Evolutionary conservation across 2,113 vertebrate species (phyloP), one percentile per base, ranked within the genome.

Genomic region (Ciconia boyciana): DNA sequence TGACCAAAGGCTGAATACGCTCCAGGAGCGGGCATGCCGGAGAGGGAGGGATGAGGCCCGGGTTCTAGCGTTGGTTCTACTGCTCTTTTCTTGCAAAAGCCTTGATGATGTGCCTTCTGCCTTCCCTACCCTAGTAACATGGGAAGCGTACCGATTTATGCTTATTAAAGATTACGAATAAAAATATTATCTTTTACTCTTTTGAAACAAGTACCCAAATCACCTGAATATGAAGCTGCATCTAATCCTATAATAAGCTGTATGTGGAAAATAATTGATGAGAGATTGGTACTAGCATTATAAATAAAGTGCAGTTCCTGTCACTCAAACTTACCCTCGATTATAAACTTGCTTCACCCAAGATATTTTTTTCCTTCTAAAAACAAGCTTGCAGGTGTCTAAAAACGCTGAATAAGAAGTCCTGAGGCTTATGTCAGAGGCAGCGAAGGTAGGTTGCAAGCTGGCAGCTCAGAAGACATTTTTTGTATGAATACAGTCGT

Each of bases 101-200:
- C 26, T 34, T 1, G 8, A 16, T 21, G 6, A 4, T 2, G 2
- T 12, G 24, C 51, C 44, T 49, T 13, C 51, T 9, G 32, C 57
- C 55, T 22, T 55, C 34, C 41, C 29, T 16, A 2, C 54, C 44
- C 43, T 6, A 2, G 10, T 13, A 8, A 9, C 14, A 3, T 1
- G 25, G 57, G 57, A 39, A 64, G 13, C 16, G 3, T 2, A 11
- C 24, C 0, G 1, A 26, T 7, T 34, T 16, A 13, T 6, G 11
- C 21, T 44, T 16, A 7, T 25, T 65, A 31, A 29, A 10, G 4
- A 24, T 15, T 11, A 22, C 4, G 17, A 70, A 54, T 82, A 17
- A 60, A 43, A 65, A 41, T 6, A 9, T 41, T 43, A 10, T 10
- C 28, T 51, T 55, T 15, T 57, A 16, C 26, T 48, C 31, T 34